Evolutionary conservation across 2,113 vertebrate species (phyloP).

Genomic region (Datnioides undecimradiatus): DNA sequence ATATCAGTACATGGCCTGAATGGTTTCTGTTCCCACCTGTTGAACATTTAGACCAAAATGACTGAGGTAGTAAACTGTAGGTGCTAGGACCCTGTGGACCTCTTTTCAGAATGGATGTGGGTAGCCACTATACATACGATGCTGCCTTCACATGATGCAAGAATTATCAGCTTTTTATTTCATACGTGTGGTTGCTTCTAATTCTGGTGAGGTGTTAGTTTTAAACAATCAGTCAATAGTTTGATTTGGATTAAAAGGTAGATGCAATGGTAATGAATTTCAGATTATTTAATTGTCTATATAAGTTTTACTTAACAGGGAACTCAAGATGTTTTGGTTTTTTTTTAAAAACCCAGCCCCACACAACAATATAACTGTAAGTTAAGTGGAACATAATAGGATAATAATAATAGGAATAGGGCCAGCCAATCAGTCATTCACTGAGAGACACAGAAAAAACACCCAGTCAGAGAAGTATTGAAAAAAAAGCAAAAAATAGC

Average conservation of each 20-base stretch:
- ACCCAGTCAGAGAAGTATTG: no score
- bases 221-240: background rate
- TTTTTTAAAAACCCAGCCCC: background rate
- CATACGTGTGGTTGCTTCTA: background rate
- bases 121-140: background rate
- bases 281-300: no score
- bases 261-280: no score
- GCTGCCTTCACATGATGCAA: conserved; percentile 35
- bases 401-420: no score
- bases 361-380: no score
- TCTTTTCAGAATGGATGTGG: conserved; percentile 16
- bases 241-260: no score
- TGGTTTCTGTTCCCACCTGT: conserved; percentile 56
- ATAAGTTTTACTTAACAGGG: no score
- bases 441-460: no score
- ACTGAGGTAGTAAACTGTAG: fast-evolving
- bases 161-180: background rate
- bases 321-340: background rate
- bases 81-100: conserved; percentile 45
- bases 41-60: conserved; percentile 40
- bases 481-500: no score
- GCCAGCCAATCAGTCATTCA: no score
- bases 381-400: no score
- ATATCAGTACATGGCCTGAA: background rate
- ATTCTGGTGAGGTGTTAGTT: background rate